Percentiles rank a stretch among this genome's conserved stretches.
phyloP scores from a whole-genome alignment of 1,140 invertebrate genomes.

The Tachypleus tridentatus region DNA sequence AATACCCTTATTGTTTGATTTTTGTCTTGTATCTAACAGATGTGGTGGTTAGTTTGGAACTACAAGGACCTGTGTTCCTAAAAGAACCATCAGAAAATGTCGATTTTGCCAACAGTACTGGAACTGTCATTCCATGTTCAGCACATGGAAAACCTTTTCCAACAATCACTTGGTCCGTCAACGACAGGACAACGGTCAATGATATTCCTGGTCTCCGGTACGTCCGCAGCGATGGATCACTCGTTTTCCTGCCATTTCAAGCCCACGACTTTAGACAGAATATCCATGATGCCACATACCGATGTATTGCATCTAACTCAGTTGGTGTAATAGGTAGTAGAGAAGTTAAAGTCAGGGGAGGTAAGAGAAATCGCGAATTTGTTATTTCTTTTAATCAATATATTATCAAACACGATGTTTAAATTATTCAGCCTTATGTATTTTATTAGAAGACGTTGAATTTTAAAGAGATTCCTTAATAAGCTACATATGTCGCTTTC shows the following conservation, averaged over 20 bases:
- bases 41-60: constrained; percentile 59
- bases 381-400: too few relatives aligned
- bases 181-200: constrained; percentile 47
- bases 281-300: constrained; percentile 34
- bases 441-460: too few relatives aligned
- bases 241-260: constrained; percentile 33
- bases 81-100: constrained; percentile 80
- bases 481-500: too few relatives aligned
- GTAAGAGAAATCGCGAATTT: constrained; percentile 39
- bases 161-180: constrained; percentile 60
- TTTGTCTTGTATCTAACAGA: constrained; percentile 49
- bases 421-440: too few relatives aligned
- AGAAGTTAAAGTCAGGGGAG: constrained; percentile 65
- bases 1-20: constrained; percentile 37
- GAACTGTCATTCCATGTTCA: constrained; percentile 80
- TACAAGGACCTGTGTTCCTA: constrained; percentile 68
- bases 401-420: too few relatives aligned
- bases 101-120: constrained; percentile 88
- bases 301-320: constrained; percentile 58
- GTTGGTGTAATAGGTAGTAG: constrained; percentile 63
- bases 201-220: constrained; percentile 55
- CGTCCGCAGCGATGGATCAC: constrained; percentile 38
- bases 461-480: too few relatives aligned
- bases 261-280: constrained; percentile 41
- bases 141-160: constrained; percentile 79